Conservation (phyloP, 2,113 vertebrate species). For the Cavia aperea region DNA sequence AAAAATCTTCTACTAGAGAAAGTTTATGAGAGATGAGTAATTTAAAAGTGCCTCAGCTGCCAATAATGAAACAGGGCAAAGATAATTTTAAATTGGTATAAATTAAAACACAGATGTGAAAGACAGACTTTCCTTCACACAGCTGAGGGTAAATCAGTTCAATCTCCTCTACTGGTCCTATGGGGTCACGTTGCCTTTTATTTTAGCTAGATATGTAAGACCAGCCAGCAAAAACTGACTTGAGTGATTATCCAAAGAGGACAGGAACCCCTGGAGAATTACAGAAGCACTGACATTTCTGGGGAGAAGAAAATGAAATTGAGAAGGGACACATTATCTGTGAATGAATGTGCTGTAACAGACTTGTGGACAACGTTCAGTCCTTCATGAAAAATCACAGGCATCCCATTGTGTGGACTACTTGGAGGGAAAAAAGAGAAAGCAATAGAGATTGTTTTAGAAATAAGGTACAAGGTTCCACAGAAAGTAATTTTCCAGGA, state of each 20-base stretch:
- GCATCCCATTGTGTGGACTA: background rate
- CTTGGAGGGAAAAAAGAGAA: background rate
- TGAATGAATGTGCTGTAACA: background rate
- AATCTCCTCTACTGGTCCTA: background rate
- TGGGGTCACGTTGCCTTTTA: background rate
- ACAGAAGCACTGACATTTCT: background rate
- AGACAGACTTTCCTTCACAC: background rate
- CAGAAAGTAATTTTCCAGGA: background rate
- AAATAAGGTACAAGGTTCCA: slow-evolving; percentile 23
- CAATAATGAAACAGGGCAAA: background rate
- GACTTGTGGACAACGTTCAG: background rate
- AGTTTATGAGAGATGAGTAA: background rate
- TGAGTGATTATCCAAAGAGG: background rate
- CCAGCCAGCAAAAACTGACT: background rate
- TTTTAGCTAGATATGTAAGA: background rate
- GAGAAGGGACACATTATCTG: background rate
- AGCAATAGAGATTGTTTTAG: slow-evolving; percentile 28
- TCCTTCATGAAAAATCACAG: background rate
- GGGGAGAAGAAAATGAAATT: background rate
- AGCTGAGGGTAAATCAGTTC: background rate
- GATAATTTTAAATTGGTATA: background rate
- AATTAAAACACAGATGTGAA: background rate
- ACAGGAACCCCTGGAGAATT: background rate
- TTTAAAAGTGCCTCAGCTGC: background rate
- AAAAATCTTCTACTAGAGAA: background rate